A percentile compares a stretch with the other conserved stretches of the same genome.
These are phyloP conservation scores for Centropus bengalensis DNA, from an alignment of 2,113 vertebrate species.

Conservation along the genomic window DNA sequence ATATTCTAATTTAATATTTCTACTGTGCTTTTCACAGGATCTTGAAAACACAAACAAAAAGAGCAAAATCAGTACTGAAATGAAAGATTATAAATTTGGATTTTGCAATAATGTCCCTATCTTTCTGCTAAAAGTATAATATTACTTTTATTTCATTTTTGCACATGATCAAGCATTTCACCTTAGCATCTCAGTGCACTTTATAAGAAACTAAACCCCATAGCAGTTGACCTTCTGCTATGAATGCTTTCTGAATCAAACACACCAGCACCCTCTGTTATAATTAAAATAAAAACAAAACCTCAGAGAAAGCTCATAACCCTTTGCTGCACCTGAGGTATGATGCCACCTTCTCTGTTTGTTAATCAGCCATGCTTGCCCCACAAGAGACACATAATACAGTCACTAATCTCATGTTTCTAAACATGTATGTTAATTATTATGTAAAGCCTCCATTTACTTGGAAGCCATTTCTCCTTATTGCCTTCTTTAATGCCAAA, in stretches of 20 bases:
- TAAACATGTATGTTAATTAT: not conserved
- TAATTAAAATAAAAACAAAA: not conserved
- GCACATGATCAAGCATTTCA: not conserved
- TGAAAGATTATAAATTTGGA: not conserved
- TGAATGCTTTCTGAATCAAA: not conserved
- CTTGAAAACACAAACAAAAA: not conserved
- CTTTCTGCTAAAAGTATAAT: not conserved
- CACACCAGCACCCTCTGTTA: not conserved
- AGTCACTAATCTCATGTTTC: not conserved
- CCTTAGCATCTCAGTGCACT: not conserved
- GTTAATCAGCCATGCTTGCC: not conserved
- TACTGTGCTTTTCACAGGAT: not conserved
- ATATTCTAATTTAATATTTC: not conserved
- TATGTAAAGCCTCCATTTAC: not conserved
- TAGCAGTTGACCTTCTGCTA: not conserved
- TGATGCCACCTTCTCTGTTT: not conserved
- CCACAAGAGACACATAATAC: not conserved
- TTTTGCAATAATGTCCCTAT: not conserved
- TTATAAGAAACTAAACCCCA: not conserved
- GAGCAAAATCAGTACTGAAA: not conserved
- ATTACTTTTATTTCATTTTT: not conserved
- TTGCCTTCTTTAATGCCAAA: not conserved
- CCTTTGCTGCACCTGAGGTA: not conserved
- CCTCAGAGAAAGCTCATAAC: not conserved
- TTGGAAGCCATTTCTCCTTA: not conserved